Percentiles rank a stretch among this genome's conserved stretches.
Conservation (phyloP, 2,797 vertebrate species). For the Schizopygopsis malacanthus region DNA sequence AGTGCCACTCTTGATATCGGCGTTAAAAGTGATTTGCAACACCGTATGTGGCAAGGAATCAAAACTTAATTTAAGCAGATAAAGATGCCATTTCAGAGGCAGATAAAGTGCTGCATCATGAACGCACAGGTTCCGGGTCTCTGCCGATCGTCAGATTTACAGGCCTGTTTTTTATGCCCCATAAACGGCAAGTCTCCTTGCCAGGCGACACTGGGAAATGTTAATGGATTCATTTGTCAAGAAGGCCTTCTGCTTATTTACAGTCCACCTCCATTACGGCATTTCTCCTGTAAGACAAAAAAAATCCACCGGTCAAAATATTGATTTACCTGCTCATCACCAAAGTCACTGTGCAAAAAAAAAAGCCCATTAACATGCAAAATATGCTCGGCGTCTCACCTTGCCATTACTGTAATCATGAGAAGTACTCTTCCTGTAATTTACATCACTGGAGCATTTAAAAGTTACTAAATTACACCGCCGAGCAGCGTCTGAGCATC, state of each 20-base stretch:
- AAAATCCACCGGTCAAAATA: constrained; percentile 75
- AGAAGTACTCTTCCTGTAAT: constrained; percentile 53
- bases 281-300: constrained; percentile 68
- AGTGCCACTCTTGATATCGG: constrained; percentile 82
- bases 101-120: constrained; percentile 86
- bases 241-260: constrained; percentile 82
- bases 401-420: constrained; percentile 34
- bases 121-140: constrained; percentile 72
- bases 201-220: constrained; percentile 85
- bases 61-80: constrained; percentile 89
- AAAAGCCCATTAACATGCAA: constrained; percentile 59
- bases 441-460: constrained; percentile 46
- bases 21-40: constrained; percentile 87
- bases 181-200: constrained; percentile 83
- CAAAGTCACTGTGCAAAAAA: constrained; percentile 69
- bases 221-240: constrained; percentile 89
- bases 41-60: constrained; percentile 86
- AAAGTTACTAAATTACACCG: constrained; percentile 14
- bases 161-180: constrained; percentile 79
- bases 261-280: constrained; percentile 79
- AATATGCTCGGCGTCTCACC: constrained; percentile 58
- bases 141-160: constrained; percentile 80
- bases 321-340: constrained; percentile 78
- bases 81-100: constrained; percentile 85
- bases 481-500: neutral